Conservation (phyloP, 2,797 vertebrate genomes). For the Chrysolophus pictus region DNA sequence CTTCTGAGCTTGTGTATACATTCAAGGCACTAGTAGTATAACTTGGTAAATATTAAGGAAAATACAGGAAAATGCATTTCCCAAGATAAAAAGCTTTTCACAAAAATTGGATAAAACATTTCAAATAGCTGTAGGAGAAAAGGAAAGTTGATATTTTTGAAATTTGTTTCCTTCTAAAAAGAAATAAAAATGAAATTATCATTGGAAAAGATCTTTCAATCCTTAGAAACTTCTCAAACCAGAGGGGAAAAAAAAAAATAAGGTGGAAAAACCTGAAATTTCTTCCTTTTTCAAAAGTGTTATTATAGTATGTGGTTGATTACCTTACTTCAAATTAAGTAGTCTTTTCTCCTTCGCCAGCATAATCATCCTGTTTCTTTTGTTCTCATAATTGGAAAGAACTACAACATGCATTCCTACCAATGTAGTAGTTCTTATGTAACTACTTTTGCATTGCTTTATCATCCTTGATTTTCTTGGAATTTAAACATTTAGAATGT, state of each 20-base stretch:
- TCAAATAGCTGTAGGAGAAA: background rate
- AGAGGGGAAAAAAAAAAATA: background rate
- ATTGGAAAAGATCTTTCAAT: background rate
- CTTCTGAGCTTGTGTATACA: background rate
- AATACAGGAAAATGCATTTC: background rate
- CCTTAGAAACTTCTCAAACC: background rate
- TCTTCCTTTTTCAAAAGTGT: too few species aligned
- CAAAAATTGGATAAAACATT: background rate
- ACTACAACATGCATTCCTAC: too few species aligned
- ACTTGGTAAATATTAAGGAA: background rate
- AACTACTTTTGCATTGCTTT: background rate
- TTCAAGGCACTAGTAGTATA: background rate
- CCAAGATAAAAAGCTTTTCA: background rate
- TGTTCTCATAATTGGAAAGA: too few species aligned
- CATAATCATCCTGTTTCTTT: too few species aligned
- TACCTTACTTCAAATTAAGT: too few species aligned
- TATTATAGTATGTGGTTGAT: too few species aligned
- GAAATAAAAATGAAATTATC: background rate
- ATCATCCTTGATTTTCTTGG: background rate
- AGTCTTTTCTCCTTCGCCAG: too few species aligned
- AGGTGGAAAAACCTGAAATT: too few species aligned
- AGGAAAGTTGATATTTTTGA: background rate
- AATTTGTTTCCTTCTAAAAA: background rate
- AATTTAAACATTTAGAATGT: background rate
- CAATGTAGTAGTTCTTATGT: too few species aligned